Percentiles rank a stretch among this genome's conserved stretches.
phyloP scores from a whole-genome alignment of 2,888 invertebrate genomes.

The Mechanitis messenoides region DNA sequence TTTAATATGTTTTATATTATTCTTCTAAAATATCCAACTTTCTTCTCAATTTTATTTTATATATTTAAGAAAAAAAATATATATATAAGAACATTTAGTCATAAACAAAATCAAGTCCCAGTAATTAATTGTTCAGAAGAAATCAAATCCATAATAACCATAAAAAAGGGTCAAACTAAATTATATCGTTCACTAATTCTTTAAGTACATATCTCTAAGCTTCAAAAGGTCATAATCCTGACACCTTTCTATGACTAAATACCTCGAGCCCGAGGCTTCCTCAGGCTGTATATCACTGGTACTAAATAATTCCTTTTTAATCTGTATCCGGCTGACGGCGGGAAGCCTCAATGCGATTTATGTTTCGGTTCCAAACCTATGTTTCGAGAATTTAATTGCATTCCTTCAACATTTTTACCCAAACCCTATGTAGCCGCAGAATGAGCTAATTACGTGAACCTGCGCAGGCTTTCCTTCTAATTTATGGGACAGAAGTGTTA shows the following conservation, averaged over 20 bases:
- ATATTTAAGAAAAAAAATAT: too few species aligned
- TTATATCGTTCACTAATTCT: too few species aligned
- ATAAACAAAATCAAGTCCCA: too few species aligned
- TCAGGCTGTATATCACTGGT: not conserved
- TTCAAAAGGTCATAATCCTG: not conserved
- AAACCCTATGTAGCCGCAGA: conserved; percentile 31
- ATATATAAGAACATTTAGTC: too few species aligned
- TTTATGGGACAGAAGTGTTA: conserved; percentile 44
- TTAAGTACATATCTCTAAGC: too few species aligned
- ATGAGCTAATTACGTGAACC: conserved; percentile 40
- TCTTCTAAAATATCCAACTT: too few species aligned
- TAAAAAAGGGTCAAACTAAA: too few species aligned
- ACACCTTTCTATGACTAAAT: not conserved
- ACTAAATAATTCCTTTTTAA: conserved; percentile 23
- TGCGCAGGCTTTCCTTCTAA: conserved; percentile 32
- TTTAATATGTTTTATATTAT: too few species aligned
- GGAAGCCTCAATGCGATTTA: conserved; percentile 19
- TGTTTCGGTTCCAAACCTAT: conserved; percentile 20
- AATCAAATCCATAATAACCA: too few species aligned
- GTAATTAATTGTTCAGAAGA: too few species aligned
- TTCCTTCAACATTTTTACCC: conserved; percentile 32
- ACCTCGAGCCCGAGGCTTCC: not conserved
- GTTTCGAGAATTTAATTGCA: conserved; percentile 31
- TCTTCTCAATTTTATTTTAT: too few species aligned
- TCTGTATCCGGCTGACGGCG: conserved; percentile 18